These are phyloP conservation scores for Apotomis betuletana DNA, from an alignment of 2,888 invertebrate species.

Conservation along the genomic window DNA sequence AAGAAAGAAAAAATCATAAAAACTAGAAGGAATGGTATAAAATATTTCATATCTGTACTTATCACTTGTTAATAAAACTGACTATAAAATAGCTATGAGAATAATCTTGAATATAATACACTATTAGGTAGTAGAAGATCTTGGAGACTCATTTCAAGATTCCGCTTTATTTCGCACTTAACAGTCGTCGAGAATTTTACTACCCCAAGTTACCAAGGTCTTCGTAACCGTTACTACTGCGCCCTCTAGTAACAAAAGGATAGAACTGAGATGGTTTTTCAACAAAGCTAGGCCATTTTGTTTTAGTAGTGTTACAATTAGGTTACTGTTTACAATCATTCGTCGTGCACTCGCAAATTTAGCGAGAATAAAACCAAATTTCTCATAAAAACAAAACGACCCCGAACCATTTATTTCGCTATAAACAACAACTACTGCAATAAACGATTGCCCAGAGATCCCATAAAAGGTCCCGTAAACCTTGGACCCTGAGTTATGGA, in stretches of 20 bases:
- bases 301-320: slow-evolving; percentile 1
- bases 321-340: slow-evolving; percentile 30
- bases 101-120: slow-evolving; percentile 5
- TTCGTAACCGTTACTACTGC: neutral
- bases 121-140: neutral
- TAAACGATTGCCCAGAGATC: slow-evolving; percentile 36
- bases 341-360: slow-evolving; percentile 20
- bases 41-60: slow-evolving; percentile 5
- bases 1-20: neutral
- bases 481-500: slow-evolving; percentile 24
- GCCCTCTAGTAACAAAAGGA: neutral
- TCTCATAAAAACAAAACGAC: slow-evolving; percentile 37
- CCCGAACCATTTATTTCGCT: slow-evolving; percentile 38
- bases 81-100: slow-evolving; percentile 3
- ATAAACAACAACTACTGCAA: slow-evolving; percentile 41
- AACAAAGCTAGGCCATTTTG: neutral
- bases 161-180: slow-evolving; percentile 15
- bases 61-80: slow-evolving; percentile 4
- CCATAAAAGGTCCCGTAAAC: slow-evolving; percentile 40
- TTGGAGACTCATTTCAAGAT: neutral
- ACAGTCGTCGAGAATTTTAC: neutral
- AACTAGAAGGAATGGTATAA: neutral
- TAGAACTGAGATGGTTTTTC: neutral
- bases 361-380: slow-evolving; percentile 37
- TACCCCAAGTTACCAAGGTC: slow-evolving; percentile 11